A percentile compares a stretch with the other conserved stretches of the same genome.
Evolutionary conservation across 2,888 invertebrate species (phyloP).

Genomic region (Zygaena filipendulae): DNA sequence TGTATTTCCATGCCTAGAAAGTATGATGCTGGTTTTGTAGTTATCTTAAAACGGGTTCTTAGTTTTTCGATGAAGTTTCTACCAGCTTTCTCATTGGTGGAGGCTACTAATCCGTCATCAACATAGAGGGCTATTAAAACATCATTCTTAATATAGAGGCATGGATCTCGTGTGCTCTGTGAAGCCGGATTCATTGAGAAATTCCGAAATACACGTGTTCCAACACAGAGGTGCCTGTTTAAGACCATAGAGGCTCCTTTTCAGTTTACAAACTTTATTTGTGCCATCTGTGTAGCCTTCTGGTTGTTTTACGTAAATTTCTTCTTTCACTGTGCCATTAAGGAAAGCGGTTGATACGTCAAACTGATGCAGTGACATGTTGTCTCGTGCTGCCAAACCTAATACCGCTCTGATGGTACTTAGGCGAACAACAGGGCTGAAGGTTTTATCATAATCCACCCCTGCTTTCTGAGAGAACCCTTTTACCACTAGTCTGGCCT

Average conservation of each 20-base stretch:
- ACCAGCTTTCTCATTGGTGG: no score
- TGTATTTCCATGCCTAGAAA: no score
- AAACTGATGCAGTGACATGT: not conserved
- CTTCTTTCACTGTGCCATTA: conserved; percentile 7
- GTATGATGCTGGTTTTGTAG: no score
- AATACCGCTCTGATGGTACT: not conserved
- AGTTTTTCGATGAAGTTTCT: no score
- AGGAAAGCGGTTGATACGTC: conserved; percentile 5
- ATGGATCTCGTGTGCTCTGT: conserved; percentile 3
- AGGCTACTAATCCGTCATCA: conserved; percentile 4
- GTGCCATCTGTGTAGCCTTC: conserved; percentile 5
- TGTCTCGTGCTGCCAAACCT: not conserved
- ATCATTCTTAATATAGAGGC: conserved; percentile 13
- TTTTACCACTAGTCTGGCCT: not conserved
- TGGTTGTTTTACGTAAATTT: conserved; percentile 9
- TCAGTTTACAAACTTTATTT: conserved; percentile 6
- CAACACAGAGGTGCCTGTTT: conserved; percentile 11
- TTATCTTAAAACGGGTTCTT: no score
- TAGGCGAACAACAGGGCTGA: not conserved
- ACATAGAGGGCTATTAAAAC: conserved; percentile 25
- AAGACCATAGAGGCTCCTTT: conserved; percentile 9
- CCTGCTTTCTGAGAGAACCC: not conserved
- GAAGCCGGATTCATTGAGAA: not conserved
- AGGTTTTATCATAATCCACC: not conserved
- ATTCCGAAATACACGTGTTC: conserved; percentile 2